Conservation (phyloP, 2,797 vertebrate genomes). For the Orestias chungarensis region DNA sequence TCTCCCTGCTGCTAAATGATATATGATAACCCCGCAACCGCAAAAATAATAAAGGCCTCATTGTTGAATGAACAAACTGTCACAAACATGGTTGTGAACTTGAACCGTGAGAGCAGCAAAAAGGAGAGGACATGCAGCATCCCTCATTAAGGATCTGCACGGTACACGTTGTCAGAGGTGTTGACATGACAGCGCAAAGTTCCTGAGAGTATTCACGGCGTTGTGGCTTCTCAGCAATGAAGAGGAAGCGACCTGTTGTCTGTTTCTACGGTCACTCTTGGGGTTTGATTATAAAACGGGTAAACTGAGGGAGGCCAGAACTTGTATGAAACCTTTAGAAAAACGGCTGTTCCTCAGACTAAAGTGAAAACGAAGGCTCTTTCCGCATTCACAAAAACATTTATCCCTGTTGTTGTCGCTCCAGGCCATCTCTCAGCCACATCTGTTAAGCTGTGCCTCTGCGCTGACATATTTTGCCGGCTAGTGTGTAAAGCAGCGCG, state of each 20-base stretch:
- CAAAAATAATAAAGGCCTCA: conserved; percentile 9
- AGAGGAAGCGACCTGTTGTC: conserved; percentile 29
- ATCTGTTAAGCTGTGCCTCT: conserved; percentile 58
- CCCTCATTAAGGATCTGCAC: background rate
- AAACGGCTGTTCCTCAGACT: background rate
- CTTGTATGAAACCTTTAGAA: conserved; percentile 10
- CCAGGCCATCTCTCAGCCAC: conserved; percentile 20
- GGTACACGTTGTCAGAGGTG: conserved; percentile 1
- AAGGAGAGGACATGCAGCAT: conserved; percentile 8
- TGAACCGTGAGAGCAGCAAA: conserved; percentile 11
- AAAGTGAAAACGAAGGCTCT: background rate
- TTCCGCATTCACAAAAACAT: background rate
- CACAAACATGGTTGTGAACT: conserved; percentile 15
- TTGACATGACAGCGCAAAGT: conserved; percentile 17
- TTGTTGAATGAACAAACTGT: conserved; percentile 5
- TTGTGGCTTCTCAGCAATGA: conserved; percentile 14
- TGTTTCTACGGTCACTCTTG: conserved; percentile 24
- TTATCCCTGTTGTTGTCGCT: conserved; percentile 9
- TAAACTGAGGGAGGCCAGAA: conserved; percentile 25
- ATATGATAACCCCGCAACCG: conserved; percentile 17
- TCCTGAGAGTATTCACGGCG: conserved; percentile 5
- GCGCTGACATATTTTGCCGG: conserved; percentile 43
- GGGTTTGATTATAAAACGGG: conserved; percentile 37
- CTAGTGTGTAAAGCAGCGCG: conserved; percentile 25
- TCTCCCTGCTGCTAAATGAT: conserved; percentile 5